phyloP scores from a whole-genome alignment of 2,797 vertebrate species.

The Lutjanus argentimaculatus region DNA sequence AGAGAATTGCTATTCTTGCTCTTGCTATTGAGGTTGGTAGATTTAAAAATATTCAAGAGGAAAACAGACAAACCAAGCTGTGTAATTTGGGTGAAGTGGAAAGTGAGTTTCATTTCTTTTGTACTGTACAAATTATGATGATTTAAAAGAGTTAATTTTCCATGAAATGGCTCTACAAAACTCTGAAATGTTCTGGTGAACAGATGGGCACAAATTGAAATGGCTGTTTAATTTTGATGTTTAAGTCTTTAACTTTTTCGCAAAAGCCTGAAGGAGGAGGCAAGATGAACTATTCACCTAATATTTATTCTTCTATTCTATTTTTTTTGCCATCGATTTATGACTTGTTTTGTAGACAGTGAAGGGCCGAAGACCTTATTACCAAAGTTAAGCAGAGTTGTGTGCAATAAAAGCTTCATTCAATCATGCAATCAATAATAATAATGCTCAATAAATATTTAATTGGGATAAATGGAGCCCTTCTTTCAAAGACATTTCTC shows the following conservation, averaged over 20 bases:
- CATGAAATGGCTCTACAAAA: constrained; percentile 24
- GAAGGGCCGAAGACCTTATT: background rate
- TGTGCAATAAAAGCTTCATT: background rate
- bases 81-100: constrained; percentile 25
- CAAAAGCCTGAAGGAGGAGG: background rate
- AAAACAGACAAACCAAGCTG: constrained; percentile 20
- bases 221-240: background rate
- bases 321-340: background rate
- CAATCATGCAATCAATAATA: background rate
- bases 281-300: background rate
- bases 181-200: background rate
- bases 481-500: background rate
- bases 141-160: constrained; percentile 45
- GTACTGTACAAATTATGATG: constrained; percentile 30
- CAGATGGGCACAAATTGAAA: constrained; percentile 10
- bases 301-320: background rate
- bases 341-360: background rate
- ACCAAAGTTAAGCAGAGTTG: background rate
- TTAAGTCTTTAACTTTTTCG: constrained; percentile 13
- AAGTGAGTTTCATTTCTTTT: constrained; percentile 35
- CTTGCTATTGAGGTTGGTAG: background rate
- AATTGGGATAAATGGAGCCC: background rate
- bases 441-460: background rate
- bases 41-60: constrained; percentile 19
- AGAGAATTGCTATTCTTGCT: background rate